Evolutionary conservation across 2,888 invertebrate species (phyloP), one percentile per base, ranked within the genome.

Genomic region (Fragum sueziense): DNA sequence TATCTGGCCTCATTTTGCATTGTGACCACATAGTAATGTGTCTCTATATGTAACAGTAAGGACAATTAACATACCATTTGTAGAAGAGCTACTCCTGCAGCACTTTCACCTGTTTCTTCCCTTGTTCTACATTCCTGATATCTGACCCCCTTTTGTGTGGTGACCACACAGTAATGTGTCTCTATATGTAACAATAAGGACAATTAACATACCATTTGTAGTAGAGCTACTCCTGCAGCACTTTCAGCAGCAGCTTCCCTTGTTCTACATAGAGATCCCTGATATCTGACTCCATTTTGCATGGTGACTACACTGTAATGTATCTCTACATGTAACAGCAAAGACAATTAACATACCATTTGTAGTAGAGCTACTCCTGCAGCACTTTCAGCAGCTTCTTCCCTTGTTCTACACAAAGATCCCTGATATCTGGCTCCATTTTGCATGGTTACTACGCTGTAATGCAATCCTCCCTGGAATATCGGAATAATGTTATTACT

Each of bases 341-440:
- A n/a, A n/a, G n/a, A n/a, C n/a, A n/a, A n/a, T 37, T 9, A 9
- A 47, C 47, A 47, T 74, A 92, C 92, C 86, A 92, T 76, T 68
- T 89, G 88, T 62, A 90, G 79, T 22, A 92, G 79, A 1, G 91
- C 90, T 31, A 89, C 87, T 71, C 89, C 85, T 33, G 92, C 92
- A 3, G 92, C 91, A 79, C 89, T 89, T 72, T 92, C 91, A 29
- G 90, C 87, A 33, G 93, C 95, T 80, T 94, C 93, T 70, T 94
- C 94, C 73, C 93, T 93, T 33, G 91, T 93, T 3, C 85, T 68
- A n/a, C 93, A 94, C 37, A 93, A 90, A 6, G 94, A 93, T 11
- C 95, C 95, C 47, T 92, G 90, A 76, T 94, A 94, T 20, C 93
- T 84, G 37, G 93, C 90, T 33, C 94, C 93, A 84, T 94, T 94